Base-by-base conservation (phyloP, 1,140 invertebrate species). In the Luehdorfia chinensis region DNA sequence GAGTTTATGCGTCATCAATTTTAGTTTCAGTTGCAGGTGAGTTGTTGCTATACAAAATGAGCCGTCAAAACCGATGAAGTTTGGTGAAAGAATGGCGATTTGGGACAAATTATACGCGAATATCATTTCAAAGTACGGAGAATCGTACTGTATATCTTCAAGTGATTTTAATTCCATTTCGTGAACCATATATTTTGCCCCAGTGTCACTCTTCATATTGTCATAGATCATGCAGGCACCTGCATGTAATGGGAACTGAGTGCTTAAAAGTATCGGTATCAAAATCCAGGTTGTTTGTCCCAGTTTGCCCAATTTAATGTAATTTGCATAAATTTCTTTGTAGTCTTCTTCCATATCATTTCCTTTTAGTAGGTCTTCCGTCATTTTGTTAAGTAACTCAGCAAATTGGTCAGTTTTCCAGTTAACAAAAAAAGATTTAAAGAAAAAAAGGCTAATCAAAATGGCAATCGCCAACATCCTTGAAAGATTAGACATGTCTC, bases 41-140 rank as follows among this genome's bases (percentile, higher is more conserved):
- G 66, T 79, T 0, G 66, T 67, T 1, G 68, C 64, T 25, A 81
- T 77, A 25, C 75, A 79, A 44, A 77, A 79, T 0, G 75, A 77
- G 3, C 75, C 74, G 25, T 81, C 77, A 8, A 77, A 71, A 8
- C 75, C 75, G 8, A 54, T 43, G 44, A 74, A 81, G 21, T 69
- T 68, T 1, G 63, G 60, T 6, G 57, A 54, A 1, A 81, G 47
- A 9, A 59, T 46, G n/a, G 71, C 12, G 16, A 61, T 65, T 37
- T 67, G 59, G 3, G 66, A 5, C n/a, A 66, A 45, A 43, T 66
- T 70, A 33, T 77, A 79, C 0, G 58, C 60, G 43, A 74, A 81
- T 9, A 72, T 45, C 1, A 71, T 36, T 45, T 81, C 71, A 32
- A 68, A 81, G 54, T 69, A 72, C 3, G 77, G 77, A 5, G 66